Conservation (phyloP, 2,888 invertebrate genomes). For the Rhagonycha lutea region DNA sequence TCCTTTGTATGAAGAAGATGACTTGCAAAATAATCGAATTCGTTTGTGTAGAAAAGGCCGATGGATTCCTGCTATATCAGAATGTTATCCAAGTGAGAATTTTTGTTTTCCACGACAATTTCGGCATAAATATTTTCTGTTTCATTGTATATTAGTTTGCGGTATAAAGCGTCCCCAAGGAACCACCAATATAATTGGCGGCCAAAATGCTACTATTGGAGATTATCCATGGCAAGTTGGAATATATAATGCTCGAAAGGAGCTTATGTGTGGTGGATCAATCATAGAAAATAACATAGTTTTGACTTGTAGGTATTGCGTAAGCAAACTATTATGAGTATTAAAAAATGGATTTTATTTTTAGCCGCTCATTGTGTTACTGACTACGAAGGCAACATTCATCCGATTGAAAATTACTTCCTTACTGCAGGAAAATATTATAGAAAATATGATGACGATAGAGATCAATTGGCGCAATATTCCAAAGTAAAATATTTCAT, state of each 20-base stretch:
- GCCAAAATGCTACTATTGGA: background rate
- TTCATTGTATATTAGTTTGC: background rate
- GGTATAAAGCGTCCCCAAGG: background rate
- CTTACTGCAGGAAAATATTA: background rate
- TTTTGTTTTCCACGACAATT: background rate
- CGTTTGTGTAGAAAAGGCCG: background rate
- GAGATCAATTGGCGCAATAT: background rate
- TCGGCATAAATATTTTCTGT: background rate
- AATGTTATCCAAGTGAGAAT: background rate
- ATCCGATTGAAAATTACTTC: background rate
- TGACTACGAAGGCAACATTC: background rate
- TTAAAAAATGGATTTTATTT: background rate
- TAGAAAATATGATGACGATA: background rate
- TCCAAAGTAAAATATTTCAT: background rate
- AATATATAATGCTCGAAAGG: background rate
- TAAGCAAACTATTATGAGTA: background rate
- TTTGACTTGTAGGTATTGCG: background rate
- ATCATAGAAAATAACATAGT: background rate
- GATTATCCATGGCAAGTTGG: background rate
- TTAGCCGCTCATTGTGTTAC: background rate
- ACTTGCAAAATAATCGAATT: background rate
- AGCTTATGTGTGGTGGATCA: background rate
- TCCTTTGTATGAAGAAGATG: background rate
- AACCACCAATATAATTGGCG: background rate
- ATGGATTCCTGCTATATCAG: background rate